These are phyloP conservation scores for Calyptomena viridis DNA, from an alignment of 2,113 vertebrate species.

Conservation along the genomic window DNA sequence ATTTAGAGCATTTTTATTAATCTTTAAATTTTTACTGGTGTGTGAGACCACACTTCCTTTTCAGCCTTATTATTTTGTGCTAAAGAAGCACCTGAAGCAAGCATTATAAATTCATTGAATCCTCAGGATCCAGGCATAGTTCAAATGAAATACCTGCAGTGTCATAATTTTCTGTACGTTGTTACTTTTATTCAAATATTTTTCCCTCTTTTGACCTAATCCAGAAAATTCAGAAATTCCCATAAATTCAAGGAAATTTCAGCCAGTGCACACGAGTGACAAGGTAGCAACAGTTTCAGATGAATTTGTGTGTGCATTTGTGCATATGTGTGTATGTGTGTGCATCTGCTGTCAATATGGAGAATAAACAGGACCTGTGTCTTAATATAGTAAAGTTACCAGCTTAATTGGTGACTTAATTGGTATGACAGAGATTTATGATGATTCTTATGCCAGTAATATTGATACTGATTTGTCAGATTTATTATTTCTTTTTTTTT, in stretches of 20 bases:
- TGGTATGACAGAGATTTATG: background rate
- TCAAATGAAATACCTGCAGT: conserved; percentile 7
- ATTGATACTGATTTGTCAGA: background rate
- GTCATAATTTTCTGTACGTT: conserved; percentile 27
- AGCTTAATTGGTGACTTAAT: background rate
- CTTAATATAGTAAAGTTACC: background rate
- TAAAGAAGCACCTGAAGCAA: conserved; percentile 26
- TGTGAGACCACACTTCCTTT: background rate
- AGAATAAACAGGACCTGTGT: background rate
- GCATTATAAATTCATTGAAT: conserved; percentile 60
- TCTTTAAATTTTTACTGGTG: background rate
- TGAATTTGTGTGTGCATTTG: background rate
- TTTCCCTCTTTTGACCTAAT: background rate
- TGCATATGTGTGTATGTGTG: rapidly evolving
- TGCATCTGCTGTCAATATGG: background rate
- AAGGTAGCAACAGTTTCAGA: background rate
- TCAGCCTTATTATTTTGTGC: conserved; percentile 11
- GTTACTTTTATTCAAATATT: conserved; percentile 18
- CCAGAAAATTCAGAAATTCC: background rate
- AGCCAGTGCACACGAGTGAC: rapidly evolving
- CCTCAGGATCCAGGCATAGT: background rate
- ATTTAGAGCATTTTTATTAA: background rate
- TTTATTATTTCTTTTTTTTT: no score
- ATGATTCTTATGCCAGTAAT: background rate
- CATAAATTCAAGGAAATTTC: background rate